These are phyloP conservation scores for Dasyprocta punctata DNA, from an alignment of 2,113 vertebrate genomes.

Conservation along the genomic window DNA sequence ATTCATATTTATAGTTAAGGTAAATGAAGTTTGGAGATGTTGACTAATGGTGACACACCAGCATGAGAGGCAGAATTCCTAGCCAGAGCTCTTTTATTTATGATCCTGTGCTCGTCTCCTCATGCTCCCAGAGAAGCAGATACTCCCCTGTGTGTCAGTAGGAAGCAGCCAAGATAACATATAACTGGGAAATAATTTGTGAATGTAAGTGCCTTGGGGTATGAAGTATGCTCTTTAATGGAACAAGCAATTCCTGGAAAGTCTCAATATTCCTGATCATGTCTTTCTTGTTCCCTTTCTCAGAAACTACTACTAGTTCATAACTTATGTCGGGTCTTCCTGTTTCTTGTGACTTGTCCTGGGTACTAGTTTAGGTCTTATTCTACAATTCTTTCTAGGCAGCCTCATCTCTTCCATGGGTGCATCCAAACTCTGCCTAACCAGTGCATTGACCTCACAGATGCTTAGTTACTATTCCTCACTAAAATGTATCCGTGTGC, in stretches of 20 bases:
- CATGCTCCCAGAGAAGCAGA: not conserved
- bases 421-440: not conserved
- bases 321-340: not conserved
- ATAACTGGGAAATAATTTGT: not conserved
- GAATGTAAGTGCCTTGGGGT: not conserved
- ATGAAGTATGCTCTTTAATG: constrained; percentile 16
- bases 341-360: not conserved
- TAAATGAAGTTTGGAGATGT: not conserved
- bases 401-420: not conserved
- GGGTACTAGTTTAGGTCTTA: not conserved
- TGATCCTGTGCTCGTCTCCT: not conserved
- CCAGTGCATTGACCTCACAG: not conserved
- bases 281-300: not conserved
- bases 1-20: not conserved
- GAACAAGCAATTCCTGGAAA: not conserved
- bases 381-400: not conserved
- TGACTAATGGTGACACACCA: not conserved
- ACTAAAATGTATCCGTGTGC: not conserved
- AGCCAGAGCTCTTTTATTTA: constrained; percentile 2
- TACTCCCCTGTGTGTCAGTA: not conserved
- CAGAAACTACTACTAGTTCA: not conserved
- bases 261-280: not conserved
- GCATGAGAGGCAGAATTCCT: not conserved
- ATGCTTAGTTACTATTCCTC: not conserved
- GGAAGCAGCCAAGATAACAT: not conserved